Evolutionary conservation across 2,888 invertebrate species (phyloP).

Genomic region (Chalcis sispes): DNA sequence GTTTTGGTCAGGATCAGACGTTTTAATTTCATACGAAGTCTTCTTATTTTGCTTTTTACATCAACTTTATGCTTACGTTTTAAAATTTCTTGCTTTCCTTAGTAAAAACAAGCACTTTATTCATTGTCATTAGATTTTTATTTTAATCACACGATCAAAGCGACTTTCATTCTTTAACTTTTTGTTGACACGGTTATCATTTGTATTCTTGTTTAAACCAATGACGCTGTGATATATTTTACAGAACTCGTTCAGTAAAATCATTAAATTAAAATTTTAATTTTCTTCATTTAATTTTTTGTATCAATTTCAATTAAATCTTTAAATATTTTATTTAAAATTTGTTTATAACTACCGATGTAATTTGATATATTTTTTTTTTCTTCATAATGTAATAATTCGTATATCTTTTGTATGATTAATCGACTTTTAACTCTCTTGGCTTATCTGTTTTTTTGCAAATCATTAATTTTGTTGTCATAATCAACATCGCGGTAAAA

Average conservation of each 20-base stretch:
- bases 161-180: background rate
- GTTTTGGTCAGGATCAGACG: no score
- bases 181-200: slow-evolving; percentile 5
- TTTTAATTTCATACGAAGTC: no score
- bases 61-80: no score
- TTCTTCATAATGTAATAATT: no score
- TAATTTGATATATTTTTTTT: no score
- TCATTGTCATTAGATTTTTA: slow-evolving; percentile 9
- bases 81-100: no score
- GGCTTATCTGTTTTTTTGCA: background rate
- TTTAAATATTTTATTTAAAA: background rate
- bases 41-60: no score
- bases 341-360: background rate
- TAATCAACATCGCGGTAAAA: background rate
- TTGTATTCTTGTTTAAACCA: background rate
- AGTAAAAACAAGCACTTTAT: no score
- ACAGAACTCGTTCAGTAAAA: background rate
- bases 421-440: background rate
- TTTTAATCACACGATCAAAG: background rate
- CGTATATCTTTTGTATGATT: background rate
- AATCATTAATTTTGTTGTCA: slow-evolving; percentile 13
- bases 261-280: background rate
- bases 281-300: background rate
- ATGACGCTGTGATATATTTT: background rate
- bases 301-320: background rate